Conservation (phyloP, 2,888 invertebrate species). For the Leptogaster cylindrica region DNA sequence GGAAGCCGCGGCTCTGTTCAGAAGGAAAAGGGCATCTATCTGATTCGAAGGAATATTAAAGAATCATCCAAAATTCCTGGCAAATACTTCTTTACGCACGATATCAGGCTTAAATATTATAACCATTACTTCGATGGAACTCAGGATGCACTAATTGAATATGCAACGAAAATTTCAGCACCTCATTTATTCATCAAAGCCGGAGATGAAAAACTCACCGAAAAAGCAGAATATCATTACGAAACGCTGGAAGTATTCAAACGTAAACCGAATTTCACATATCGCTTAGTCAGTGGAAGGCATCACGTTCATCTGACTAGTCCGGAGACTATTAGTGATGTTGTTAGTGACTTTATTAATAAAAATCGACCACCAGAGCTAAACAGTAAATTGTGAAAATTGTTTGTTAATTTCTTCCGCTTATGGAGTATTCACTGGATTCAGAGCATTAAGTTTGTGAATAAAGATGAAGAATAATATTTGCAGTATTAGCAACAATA, state of each 20-base stretch:
- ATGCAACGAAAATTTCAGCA: slow-evolving; percentile 67
- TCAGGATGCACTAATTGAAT: no score
- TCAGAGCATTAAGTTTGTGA: no score
- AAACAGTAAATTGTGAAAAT: not conserved
- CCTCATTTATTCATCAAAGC: slow-evolving; percentile 72
- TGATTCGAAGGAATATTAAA: slow-evolving; percentile 66
- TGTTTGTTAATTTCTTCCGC: no score
- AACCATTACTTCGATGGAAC: slow-evolving; percentile 39
- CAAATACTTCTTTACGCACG: no score
- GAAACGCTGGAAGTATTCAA: slow-evolving; percentile 66
- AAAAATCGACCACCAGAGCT: slow-evolving; percentile 48
- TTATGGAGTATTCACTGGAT: no score
- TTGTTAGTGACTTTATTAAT: slow-evolving; percentile 67
- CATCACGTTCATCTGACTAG: no score
- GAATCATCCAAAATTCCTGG: slow-evolving; percentile 66
- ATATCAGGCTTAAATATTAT: slow-evolving; percentile 66
- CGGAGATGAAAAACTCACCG: slow-evolving; percentile 65
- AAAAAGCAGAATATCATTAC: slow-evolving; percentile 65
- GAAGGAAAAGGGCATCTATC: slow-evolving; percentile 64
- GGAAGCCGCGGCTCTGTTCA: slow-evolving; percentile 67
- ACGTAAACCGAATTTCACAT: slow-evolving; percentile 66
- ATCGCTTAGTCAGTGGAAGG: no score
- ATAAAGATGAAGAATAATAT: no score
- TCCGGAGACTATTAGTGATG: no score
- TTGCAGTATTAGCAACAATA: no score